Conservation (phyloP, 1,140 invertebrate species). For the Trichonephila inaurata region DNA sequence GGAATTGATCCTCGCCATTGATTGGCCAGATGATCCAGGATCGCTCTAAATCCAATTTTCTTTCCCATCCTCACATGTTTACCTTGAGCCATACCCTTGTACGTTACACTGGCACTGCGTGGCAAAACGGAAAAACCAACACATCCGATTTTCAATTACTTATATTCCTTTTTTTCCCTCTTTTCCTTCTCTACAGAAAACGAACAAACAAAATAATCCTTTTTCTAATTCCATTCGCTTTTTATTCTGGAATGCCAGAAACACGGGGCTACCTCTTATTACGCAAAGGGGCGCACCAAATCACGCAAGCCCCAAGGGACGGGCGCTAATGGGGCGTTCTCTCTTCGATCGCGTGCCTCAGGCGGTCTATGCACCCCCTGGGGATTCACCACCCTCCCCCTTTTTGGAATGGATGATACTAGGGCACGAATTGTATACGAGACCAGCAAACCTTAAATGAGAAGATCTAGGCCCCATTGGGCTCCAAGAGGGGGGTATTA, state of each 20-base stretch:
- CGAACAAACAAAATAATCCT: conserved; percentile 67
- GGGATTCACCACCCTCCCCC: neutral
- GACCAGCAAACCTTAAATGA: conserved; percentile 58
- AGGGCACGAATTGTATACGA: conserved; percentile 59
- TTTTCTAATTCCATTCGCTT: conserved; percentile 61
- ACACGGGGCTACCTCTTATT: conserved; percentile 55
- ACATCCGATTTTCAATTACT: conserved; percentile 45
- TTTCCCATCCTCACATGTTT: neutral
- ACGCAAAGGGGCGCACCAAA: conserved; percentile 65
- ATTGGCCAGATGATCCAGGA: neutral
- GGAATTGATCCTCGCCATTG: neutral
- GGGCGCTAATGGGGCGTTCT: conserved; percentile 72
- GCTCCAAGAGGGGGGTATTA: neutral
- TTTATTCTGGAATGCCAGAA: conserved; percentile 61
- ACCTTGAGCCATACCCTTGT: neutral
- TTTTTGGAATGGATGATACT: conserved; percentile 54
- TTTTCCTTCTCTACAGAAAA: neutral
- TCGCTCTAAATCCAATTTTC: conserved; percentile 14
- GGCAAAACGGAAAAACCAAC: conserved; percentile 15
- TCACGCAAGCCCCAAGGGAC: conserved; percentile 64
- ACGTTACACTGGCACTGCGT: neutral
- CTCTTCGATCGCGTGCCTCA: conserved; percentile 67
- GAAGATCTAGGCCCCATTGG: conserved; percentile 20
- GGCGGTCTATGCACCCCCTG: conserved; percentile 21
- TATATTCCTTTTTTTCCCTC: neutral